These are phyloP conservation scores for Mellilla xanthometata DNA, from an alignment of 2,888 invertebrate species.

Conservation along the genomic window DNA sequence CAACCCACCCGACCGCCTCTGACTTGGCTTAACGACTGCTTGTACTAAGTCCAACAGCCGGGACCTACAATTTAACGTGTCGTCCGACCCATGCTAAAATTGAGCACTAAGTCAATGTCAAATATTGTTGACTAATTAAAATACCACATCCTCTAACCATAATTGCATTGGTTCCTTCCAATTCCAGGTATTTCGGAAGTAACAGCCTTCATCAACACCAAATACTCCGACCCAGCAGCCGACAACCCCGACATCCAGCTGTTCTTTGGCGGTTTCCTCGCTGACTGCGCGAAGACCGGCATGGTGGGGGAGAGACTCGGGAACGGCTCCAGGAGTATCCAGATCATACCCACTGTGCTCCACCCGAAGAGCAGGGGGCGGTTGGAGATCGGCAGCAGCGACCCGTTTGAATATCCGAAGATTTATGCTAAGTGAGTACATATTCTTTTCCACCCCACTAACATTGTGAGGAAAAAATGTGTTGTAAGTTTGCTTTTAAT, in stretches of 20 bases:
- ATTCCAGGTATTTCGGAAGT: constrained; percentile 89
- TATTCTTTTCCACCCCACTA: too few relatives aligned
- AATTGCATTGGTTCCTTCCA: background rate
- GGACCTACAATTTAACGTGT: too few relatives aligned
- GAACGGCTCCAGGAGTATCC: constrained; percentile 86
- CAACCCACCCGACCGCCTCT: too few relatives aligned
- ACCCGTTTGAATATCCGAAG: constrained; percentile 91
- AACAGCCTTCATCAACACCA: constrained; percentile 91
- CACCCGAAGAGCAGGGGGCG: constrained; percentile 94
- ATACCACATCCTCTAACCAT: too few relatives aligned
- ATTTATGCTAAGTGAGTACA: constrained; percentile 90
- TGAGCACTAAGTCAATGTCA: too few relatives aligned
- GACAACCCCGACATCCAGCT: constrained; percentile 93
- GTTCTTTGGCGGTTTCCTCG: constrained; percentile 93
- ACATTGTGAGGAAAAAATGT: too few relatives aligned
- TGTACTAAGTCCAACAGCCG: too few relatives aligned
- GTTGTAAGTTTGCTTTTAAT: too few relatives aligned
- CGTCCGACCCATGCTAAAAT: too few relatives aligned
- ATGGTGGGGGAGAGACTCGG: constrained; percentile 91
- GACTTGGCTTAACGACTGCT: too few relatives aligned
- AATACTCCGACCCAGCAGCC: constrained; percentile 87
- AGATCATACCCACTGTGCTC: constrained; percentile 90
- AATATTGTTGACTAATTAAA: too few relatives aligned
- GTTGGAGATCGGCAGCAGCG: constrained; percentile 86
- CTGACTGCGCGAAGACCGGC: constrained; percentile 92